Base-by-base conservation (phyloP, 1,140 invertebrate genomes). In the Bombus cullumanus region DNA sequence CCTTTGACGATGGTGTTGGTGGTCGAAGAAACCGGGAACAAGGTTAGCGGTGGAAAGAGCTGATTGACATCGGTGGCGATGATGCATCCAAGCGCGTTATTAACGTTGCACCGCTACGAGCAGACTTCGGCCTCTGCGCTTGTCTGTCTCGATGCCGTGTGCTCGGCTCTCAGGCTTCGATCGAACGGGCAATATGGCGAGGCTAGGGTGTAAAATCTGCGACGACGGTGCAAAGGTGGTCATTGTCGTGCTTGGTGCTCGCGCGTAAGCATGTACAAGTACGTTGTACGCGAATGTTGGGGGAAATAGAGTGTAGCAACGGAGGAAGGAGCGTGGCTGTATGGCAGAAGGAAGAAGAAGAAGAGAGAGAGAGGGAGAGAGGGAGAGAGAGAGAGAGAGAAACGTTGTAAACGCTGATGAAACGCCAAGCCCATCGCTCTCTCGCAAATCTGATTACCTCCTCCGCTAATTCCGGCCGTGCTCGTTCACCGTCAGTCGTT, bases 391-490 rank as follows among this genome's bases (percentile, higher is more conserved):
- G 75, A 80, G 84, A 75, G 57, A 75, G 57, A 39, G 76, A 82
- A 59, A 86, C 57, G 77, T 34, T 81, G 80, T 86, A 80, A 88
- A 90, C 89, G 84, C 39, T 87, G 89, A 90, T 90, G 89, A 84
- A 90, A 62, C 73, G 62, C 62, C 59, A 71, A 66, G 78, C 66
- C 84, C 88, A 87, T 88, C 83, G 75, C 89, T 88, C 87, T 88
- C 78, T 83, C 68, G 90, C 77, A 91, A 91, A 91, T 89, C 84
- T 91, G 87, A 90, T 91, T 91, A 91, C 69, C 74, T 78, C 76
- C 73, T 39, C 12, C 34, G 9, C 59, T 68, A 57, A 72, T 59
- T 81, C 66, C 47, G 43, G 41, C 72, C 59, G 64, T 76, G 64
- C 73, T 80, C 84, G 81, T 89, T 71, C 76, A 59, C 79, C 71